phyloP scores from a whole-genome alignment of 2,113 vertebrate genomes.

The Phoenicopterus ruber region DNA sequence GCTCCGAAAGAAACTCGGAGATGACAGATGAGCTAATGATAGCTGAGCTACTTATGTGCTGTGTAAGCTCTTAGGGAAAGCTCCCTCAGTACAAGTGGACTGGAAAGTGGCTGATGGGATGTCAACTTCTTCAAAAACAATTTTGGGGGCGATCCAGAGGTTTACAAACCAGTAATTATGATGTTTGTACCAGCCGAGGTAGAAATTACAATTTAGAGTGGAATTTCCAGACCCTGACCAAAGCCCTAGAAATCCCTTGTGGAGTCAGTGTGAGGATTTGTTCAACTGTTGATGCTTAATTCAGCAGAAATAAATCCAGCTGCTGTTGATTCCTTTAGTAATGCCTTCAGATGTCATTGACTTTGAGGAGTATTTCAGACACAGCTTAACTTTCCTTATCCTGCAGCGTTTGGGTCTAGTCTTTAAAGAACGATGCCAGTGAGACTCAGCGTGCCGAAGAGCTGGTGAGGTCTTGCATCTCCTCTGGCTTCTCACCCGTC shows the following conservation, averaged over 20 bases:
- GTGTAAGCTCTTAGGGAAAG: background rate
- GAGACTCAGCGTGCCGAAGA: background rate
- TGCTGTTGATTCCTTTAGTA: background rate
- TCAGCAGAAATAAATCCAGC: background rate
- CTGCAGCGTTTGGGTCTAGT: accelerated
- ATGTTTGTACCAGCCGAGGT: background rate
- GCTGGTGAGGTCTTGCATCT: background rate
- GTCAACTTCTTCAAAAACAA: background rate
- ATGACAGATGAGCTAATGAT: background rate
- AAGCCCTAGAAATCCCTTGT: background rate
- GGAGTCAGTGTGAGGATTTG: background rate
- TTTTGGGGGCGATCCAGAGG: background rate
- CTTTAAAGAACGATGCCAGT: accelerated
- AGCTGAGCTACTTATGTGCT: background rate
- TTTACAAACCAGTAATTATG: background rate
- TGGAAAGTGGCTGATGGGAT: background rate
- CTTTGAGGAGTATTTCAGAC: background rate
- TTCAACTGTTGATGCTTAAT: background rate
- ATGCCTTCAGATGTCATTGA: background rate
- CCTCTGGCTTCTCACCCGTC: background rate
- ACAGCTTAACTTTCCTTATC: background rate
- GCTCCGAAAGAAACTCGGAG: background rate
- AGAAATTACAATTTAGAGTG: background rate
- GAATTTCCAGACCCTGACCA: background rate
- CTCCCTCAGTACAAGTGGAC: background rate